Conservation (phyloP, 2,113 vertebrate genomes). For the Caracal caracal region DNA sequence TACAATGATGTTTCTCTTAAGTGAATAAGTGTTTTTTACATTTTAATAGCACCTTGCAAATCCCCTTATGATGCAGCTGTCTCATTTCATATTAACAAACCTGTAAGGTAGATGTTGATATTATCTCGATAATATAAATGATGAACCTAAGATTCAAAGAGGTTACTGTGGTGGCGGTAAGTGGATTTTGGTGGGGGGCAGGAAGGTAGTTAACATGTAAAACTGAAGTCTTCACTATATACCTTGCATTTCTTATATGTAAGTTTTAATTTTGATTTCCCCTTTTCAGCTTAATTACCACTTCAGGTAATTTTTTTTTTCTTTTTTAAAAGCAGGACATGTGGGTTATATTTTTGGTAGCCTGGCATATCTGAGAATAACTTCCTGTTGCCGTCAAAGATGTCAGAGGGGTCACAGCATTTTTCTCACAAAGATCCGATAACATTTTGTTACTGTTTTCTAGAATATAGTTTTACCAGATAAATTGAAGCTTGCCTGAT, state of each 20-base stretch:
- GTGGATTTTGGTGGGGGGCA: background rate
- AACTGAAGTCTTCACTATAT: background rate
- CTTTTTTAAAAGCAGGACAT: background rate
- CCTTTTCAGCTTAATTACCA: background rate
- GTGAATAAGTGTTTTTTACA: background rate
- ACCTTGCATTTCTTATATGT: background rate
- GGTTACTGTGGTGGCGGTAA: background rate
- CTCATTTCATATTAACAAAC: background rate
- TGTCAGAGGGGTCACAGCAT: background rate
- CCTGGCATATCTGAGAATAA: constrained; percentile 20
- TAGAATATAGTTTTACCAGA: background rate
- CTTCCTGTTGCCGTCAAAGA: background rate
- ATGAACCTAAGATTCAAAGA: background rate
- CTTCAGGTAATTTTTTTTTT: background rate
- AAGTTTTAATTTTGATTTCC: background rate
- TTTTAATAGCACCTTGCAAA: background rate
- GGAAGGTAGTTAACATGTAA: background rate
- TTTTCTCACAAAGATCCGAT: constrained; percentile 27
- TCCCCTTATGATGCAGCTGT: background rate
- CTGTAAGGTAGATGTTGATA: background rate
- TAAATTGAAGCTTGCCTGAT: background rate
- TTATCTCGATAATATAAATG: background rate
- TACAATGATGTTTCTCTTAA: background rate
- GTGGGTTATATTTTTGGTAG: background rate
- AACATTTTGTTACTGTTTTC: background rate